A percentile compares a stretch with the other conserved stretches of the same genome.
Evolutionary conservation across 2,113 vertebrate species (phyloP).

Genomic region (Crocuta crocuta): DNA sequence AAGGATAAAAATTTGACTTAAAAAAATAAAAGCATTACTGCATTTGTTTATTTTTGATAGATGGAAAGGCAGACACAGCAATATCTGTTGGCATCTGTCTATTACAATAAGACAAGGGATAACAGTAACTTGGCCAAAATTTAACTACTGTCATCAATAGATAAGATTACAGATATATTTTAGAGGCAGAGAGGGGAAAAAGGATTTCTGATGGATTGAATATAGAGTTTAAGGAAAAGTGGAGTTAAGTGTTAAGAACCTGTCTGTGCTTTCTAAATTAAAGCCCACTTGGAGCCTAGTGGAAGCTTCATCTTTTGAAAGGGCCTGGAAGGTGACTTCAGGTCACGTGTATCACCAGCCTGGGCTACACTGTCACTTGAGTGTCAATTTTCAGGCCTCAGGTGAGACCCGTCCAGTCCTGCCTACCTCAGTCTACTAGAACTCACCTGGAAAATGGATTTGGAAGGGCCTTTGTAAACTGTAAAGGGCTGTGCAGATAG

Average conservation of each 20-base stretch:
- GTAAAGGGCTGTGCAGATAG: not conserved
- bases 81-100: not conserved
- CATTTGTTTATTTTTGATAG: not conserved
- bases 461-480: not conserved
- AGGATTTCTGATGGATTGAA: not conserved
- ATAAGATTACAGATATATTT: not conserved
- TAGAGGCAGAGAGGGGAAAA: fast-evolving
- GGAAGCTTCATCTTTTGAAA: not conserved
- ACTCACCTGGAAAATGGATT: fast-evolving
- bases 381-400: not conserved
- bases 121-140: not conserved
- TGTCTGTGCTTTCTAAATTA: not conserved
- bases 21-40: not conserved
- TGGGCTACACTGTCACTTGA: not conserved
- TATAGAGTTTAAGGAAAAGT: not conserved
- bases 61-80: not conserved
- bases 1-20: not conserved
- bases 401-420: not conserved
- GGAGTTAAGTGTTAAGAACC: not conserved
- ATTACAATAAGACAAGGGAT: not conserved
- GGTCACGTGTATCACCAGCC: not conserved
- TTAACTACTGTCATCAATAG: not conserved
- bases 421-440: not conserved
- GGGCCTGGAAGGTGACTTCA: fast-evolving
- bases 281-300: not conserved